These are phyloP conservation scores for Entomyzon cyanotis DNA, from an alignment of 2,113 vertebrate genomes.

Conservation along the genomic window DNA sequence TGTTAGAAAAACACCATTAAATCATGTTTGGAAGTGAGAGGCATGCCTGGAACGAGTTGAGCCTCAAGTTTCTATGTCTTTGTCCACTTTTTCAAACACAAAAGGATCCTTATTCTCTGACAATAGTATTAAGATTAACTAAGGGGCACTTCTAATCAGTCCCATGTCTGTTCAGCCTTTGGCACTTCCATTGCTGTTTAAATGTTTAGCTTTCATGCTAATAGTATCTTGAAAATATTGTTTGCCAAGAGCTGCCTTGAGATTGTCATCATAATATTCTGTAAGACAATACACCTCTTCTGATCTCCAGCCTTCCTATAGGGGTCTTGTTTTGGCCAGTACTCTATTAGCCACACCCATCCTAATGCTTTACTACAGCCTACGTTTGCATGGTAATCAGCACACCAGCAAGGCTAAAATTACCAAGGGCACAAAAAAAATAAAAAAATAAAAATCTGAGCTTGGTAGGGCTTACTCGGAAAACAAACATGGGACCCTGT, in stretches of 20 bases:
- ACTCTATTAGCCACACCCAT: background rate
- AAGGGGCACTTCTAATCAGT: background rate
- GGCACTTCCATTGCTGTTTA: background rate
- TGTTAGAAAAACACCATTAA: background rate
- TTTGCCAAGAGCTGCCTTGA: background rate
- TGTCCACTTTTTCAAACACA: background rate
- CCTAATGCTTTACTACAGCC: background rate
- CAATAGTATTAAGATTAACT: background rate
- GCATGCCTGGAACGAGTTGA: background rate
- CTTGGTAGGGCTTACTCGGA: background rate
- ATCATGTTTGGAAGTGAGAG: background rate
- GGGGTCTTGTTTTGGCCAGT: background rate
- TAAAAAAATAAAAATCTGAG: background rate
- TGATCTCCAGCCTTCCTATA: background rate
- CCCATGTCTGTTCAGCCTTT: background rate
- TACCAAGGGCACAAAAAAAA: background rate
- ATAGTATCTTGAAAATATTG: background rate
- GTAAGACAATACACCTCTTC: background rate
- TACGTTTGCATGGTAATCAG: background rate
- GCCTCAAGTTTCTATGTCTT: background rate
- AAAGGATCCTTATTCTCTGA: background rate
- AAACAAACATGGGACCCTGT: background rate
- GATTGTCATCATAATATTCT: background rate
- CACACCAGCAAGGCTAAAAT: background rate
- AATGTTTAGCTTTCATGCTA: background rate